Conservation (phyloP, 2,797 vertebrate species). For the Forpus xanthops region DNA sequence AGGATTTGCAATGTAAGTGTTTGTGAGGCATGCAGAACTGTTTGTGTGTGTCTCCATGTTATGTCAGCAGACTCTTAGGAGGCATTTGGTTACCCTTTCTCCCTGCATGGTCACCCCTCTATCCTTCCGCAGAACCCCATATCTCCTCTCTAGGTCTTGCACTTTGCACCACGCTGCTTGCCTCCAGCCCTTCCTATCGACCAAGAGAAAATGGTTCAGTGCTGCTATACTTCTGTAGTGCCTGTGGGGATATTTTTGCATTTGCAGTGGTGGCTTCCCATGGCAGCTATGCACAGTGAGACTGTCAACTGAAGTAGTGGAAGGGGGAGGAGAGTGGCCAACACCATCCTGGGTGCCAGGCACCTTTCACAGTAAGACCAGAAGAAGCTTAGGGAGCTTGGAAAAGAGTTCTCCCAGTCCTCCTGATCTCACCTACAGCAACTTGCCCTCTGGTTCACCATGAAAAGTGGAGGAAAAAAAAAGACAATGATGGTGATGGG, state of each 20-base stretch:
- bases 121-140: not conserved
- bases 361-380: not conserved
- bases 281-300: not conserved
- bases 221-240: not conserved
- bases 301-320: not conserved
- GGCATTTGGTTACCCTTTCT: not conserved
- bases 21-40: not conserved
- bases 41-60: not conserved
- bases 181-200: not conserved
- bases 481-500: not conserved
- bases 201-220: not conserved
- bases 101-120: rapidly evolving
- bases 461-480: not conserved
- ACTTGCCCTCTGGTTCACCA: not conserved
- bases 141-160: not conserved
- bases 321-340: not conserved
- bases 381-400: not conserved
- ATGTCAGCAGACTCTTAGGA: not conserved
- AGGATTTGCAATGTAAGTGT: not conserved
- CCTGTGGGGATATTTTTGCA: not conserved
- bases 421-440: not conserved
- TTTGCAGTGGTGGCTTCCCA: not conserved
- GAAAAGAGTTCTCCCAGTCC: not conserved
- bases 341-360: rapidly evolving
- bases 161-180: not conserved